These are phyloP conservation scores for Sciaenops ocellatus DNA, from an alignment of 2,797 vertebrate genomes.

Conservation along the genomic window DNA sequence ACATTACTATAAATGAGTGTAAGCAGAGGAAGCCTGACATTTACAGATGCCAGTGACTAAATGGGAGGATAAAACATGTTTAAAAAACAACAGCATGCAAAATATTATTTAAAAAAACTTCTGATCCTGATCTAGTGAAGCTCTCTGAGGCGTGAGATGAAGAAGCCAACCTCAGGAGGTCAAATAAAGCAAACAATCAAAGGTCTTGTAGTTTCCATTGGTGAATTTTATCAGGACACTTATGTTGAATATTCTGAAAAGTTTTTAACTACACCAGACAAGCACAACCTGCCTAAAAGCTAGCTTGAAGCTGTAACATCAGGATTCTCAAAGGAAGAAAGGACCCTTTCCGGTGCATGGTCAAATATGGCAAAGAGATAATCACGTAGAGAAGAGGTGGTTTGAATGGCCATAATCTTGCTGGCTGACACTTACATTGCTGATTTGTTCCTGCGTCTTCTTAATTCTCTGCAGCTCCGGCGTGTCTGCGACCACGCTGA, in stretches of 20 bases:
- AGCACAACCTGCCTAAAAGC: background rate
- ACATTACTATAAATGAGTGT: constrained; percentile 16
- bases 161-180: background rate
- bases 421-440: constrained; percentile 90
- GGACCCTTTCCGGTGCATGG: background rate
- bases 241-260: background rate
- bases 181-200: background rate
- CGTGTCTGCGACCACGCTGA: constrained; percentile 94
- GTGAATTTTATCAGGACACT: background rate
- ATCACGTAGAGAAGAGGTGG: background rate
- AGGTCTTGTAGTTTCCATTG: background rate
- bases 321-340: constrained; percentile 12
- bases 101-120: background rate
- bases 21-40: constrained; percentile 18
- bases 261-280: background rate
- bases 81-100: background rate
- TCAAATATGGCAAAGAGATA: constrained; percentile 12
- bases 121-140: constrained; percentile 6
- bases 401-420: no score
- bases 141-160: background rate
- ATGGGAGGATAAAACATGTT: constrained; percentile 13
- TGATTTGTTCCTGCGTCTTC: constrained; percentile 97
- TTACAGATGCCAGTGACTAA: constrained; percentile 19
- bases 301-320: constrained; percentile 10
- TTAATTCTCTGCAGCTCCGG: constrained; percentile 96